Evolutionary conservation across 1,140 invertebrate species (phyloP), one percentile per base, ranked within the genome.

Genomic region (Oryctes rhinoceros): DNA sequence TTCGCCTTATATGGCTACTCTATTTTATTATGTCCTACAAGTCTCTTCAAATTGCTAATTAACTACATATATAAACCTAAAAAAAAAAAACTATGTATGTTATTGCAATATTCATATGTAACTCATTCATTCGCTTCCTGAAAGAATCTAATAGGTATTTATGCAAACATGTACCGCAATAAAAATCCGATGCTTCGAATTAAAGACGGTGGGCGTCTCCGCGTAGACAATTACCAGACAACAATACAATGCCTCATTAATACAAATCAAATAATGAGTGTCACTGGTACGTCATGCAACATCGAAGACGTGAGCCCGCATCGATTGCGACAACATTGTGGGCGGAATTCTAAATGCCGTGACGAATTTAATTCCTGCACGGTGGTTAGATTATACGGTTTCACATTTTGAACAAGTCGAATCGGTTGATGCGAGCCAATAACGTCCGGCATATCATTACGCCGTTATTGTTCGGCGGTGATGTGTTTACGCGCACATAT

Each of bases 231-330:
- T 59, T 59, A 59, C 53, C 18, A 59, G 53, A 59, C 53, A 59
- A 59, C 6, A 15, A 59, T 59, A 59, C 53, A 59, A 59, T 59
- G 53, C 53, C 53, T 59, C 53, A 59, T 59, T 59, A 59, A 59
- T 59, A 59, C 53, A 59, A 59, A 59, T 59, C 53, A 59, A 59
- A 59, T 59, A 59, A 59, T 59, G 53, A 59, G 53, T 59, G 53
- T 59, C 53, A 59, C 53, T n/a, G n/a, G 53, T 59, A 59, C 53
- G 53, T 59, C 53, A 59, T 59, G 11, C 53, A n/a, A n/a, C 18
- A 59, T 18, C 53, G 49, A 53, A 53, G 49, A 53, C 49, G 53
- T 59, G 53, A 59, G 18, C 53, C 53, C 15, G n/a, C 53, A 59
- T 59, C n/a, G 53, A 59, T 59, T 6, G 18, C 53, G 53, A 59